Evolutionary conservation across 1,140 invertebrate genomes (phyloP).

Genomic region (Pygmarrhopalites habei): DNA sequence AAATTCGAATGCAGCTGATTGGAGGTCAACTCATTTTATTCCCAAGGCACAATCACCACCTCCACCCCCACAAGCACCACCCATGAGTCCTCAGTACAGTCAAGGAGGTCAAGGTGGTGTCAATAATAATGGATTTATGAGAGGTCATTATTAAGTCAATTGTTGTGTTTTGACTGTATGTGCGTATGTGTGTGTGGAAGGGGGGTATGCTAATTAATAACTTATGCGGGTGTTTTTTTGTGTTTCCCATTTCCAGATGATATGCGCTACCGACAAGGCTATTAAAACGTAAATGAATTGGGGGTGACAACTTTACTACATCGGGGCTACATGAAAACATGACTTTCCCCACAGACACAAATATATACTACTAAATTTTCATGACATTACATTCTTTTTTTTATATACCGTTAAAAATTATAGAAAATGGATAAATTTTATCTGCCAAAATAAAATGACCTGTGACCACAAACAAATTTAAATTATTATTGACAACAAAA

Average conservation of each 20-base stretch:
- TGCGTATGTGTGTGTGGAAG: background rate
- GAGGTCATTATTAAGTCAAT: constrained; percentile 6
- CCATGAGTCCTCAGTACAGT: background rate
- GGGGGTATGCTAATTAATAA: background rate
- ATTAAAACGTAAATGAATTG: no score
- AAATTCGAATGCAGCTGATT: background rate
- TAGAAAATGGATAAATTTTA: no score
- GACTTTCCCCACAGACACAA: no score
- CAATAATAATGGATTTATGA: constrained; percentile 11
- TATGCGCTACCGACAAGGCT: constrained; percentile 1
- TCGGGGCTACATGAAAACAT: no score
- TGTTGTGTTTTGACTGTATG: background rate
- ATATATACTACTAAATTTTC: no score
- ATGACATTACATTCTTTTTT: no score
- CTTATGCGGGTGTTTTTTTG: background rate
- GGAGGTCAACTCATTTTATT: constrained; percentile 16
- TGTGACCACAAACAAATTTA: no score
- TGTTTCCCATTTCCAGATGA: background rate
- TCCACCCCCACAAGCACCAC: background rate
- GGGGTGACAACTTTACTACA: no score
- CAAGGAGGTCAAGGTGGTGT: background rate
- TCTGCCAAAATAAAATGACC: no score
- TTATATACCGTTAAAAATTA: no score
- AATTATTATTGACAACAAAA: no score
- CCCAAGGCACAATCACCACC: background rate